Percentiles rank a stretch among this genome's conserved stretches.
phyloP scores from a whole-genome alignment of 2,797 vertebrate genomes.

The Streptopelia turtur region DNA sequence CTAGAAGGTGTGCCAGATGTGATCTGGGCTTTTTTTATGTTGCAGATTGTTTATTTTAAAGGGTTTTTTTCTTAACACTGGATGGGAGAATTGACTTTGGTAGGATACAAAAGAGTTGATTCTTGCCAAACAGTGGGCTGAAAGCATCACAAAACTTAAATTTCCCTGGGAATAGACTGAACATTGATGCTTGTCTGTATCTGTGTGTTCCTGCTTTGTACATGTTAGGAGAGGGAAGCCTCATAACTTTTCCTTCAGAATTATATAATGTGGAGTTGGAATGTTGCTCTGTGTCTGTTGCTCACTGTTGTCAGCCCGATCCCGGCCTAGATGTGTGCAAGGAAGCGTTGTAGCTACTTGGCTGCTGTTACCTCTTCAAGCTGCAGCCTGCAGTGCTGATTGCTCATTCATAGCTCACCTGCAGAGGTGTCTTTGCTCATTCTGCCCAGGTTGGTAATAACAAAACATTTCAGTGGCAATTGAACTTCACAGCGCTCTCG shows the following conservation, averaged over 20 bases:
- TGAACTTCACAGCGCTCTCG: conserved; percentile 21
- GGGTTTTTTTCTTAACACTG: neutral
- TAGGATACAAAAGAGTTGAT: neutral
- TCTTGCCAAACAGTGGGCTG: neutral
- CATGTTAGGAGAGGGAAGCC: rapidly evolving
- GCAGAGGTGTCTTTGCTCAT: conserved; percentile 41
- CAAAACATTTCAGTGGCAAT: conserved; percentile 36
- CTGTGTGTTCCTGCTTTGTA: neutral
- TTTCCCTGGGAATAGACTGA: neutral
- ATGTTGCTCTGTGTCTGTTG: neutral
- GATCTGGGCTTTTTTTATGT: rapidly evolving
- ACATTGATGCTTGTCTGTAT: neutral
- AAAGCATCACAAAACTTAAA: neutral
- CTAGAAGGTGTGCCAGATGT: neutral
- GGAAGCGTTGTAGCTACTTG: neutral
- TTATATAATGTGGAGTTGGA: neutral
- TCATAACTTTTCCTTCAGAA: neutral
- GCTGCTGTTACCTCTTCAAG: conserved; percentile 30
- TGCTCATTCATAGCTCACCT: conserved; percentile 55
- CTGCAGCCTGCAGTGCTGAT: conserved; percentile 49
- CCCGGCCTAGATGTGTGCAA: neutral
- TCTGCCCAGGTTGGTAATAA: conserved; percentile 41
- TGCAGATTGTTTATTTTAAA: neutral
- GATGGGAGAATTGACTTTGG: neutral
- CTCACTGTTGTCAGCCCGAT: neutral